These are phyloP conservation scores for Oscarella lobularis DNA, from an alignment of 37 sponge, comb jelly and placozoan species.

Conservation along the genomic window DNA sequence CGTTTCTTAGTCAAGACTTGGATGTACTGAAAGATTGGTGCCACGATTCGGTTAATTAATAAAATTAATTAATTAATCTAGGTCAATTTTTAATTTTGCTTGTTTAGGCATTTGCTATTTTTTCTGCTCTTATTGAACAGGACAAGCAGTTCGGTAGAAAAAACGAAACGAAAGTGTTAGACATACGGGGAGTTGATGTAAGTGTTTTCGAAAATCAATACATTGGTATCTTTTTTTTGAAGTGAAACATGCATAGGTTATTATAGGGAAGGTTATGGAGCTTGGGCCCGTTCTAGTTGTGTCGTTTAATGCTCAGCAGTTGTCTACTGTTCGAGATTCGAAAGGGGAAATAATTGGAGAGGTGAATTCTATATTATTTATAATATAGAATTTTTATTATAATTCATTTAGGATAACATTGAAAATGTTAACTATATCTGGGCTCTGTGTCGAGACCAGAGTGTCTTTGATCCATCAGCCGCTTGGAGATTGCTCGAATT, in stretches of 20 bases:
- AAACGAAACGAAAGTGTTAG: background rate
- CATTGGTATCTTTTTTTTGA: background rate
- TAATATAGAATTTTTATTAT: too few relatives aligned
- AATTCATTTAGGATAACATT: slow-evolving; percentile 18
- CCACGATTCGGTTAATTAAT: too few relatives aligned
- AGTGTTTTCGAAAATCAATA: background rate
- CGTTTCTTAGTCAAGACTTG: too few relatives aligned
- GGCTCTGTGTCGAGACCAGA: slow-evolving; percentile 82
- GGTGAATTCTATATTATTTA: too few relatives aligned
- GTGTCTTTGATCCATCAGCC: slow-evolving; percentile 55
- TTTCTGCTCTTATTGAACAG: background rate
- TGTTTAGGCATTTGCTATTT: background rate
- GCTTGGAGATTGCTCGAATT: slow-evolving; percentile 89
- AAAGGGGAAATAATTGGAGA: background rate
- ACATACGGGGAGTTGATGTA: background rate
- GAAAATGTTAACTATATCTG: slow-evolving; percentile 71
- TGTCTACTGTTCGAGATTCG: background rate
- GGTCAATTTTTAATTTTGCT: too few relatives aligned
- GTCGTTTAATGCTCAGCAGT: background rate
- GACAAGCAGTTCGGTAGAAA: background rate
- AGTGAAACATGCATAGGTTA: too few relatives aligned
- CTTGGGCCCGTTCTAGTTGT: slow-evolving; percentile 3
- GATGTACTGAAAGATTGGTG: too few relatives aligned
- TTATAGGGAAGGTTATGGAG: slow-evolving; percentile 1
- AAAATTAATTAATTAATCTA: too few relatives aligned